phyloP scores from a whole-genome alignment of 1,140 invertebrate genomes.

The Drosophila paulistorum region DNA sequence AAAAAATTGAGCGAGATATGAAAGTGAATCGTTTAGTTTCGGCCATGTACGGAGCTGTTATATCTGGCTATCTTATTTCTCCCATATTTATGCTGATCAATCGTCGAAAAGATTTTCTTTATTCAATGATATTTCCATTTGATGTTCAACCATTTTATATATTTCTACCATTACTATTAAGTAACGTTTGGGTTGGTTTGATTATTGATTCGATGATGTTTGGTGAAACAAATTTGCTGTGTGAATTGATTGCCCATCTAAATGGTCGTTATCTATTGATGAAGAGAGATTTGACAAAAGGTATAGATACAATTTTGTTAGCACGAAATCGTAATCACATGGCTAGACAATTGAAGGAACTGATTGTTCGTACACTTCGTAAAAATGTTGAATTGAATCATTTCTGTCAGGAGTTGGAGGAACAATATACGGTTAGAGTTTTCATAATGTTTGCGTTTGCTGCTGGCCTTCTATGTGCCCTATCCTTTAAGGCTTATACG shows the following conservation, averaged over 20 bases:
- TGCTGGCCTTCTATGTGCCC: conserved; percentile 54
- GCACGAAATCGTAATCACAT: conserved; percentile 21
- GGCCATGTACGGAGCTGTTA: conserved; percentile 46
- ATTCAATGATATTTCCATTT: conserved; percentile 62
- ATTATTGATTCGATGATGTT: conserved; percentile 59
- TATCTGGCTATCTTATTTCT: conserved; percentile 43
- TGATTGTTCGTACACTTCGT: conserved; percentile 38
- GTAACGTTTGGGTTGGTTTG: conserved; percentile 66
- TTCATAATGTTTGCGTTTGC: conserved; percentile 71
- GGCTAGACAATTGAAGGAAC: conserved; percentile 43
- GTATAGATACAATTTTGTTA: conserved; percentile 31
- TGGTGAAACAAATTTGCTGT: conserved; percentile 62
- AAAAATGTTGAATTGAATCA: conserved; percentile 57
- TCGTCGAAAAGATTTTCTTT: conserved; percentile 40
- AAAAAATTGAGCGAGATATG: conserved; percentile 33
- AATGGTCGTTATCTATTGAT: conserved; percentile 63
- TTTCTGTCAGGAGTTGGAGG: conserved; percentile 56
- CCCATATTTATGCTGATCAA: conserved; percentile 48
- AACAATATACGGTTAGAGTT: conserved; percentile 60
- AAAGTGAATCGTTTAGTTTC: conserved; percentile 50
- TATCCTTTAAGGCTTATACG: conserved; percentile 73
- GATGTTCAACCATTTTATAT: conserved; percentile 44
- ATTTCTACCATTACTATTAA: conserved; percentile 53
- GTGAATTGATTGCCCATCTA: conserved; percentile 60
- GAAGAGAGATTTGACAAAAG: conserved; percentile 41